Base-by-base conservation (phyloP, 2,113 vertebrate species). In the Triplophysa dalaica region DNA sequence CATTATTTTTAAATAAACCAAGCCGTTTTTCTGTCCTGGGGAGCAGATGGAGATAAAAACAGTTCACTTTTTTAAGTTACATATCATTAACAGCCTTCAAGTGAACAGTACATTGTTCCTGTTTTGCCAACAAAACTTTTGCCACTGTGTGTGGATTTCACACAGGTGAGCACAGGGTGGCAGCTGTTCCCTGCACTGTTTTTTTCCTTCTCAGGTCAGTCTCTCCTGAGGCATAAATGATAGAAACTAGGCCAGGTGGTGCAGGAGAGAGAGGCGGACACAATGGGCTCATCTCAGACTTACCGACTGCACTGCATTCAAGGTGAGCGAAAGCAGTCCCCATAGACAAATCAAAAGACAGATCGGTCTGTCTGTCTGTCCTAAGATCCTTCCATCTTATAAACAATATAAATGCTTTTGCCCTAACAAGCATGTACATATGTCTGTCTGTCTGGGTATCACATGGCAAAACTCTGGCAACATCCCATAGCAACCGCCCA, bases 201-300 rank as follows among this genome's bases (percentile, higher is more conserved):
- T 24, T 75, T 24, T 82, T 79, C 85, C 89, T 86, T 70, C 82
- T 88, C 87, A 89, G 88, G 86, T 80, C 82, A 48, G 82, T 80
- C 85, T 86, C 88, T 91, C 90, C 83, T 82, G 87, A 88, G 87
- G 86, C 82, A 87, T 75, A 85, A 87, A 89, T 90, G 89, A 90
- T 89, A 90, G 90, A 88, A 92, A 91, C 89, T 87, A 84, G 86
- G 90, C 91, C 93, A 93, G 91, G 91, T 93, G 91, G 91, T 87
- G 88, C 86, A 14, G 86, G 90, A 86, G 88, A 90, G 89, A 86
- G 84, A 87, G 26, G n/a, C 48, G 69, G 87, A 79, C 70, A 86
- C 52, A 52, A 62, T 26, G 38, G 56, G 64, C 67, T 63, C 26
- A 41, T 63, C 52, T 48, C 64, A 61, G 26, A 68, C 58, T 75